Percentiles rank a stretch among this genome's conserved stretches.
Evolutionary conservation across 2,888 invertebrate species (phyloP).

Genomic region (Luffia ferchaultella): DNA sequence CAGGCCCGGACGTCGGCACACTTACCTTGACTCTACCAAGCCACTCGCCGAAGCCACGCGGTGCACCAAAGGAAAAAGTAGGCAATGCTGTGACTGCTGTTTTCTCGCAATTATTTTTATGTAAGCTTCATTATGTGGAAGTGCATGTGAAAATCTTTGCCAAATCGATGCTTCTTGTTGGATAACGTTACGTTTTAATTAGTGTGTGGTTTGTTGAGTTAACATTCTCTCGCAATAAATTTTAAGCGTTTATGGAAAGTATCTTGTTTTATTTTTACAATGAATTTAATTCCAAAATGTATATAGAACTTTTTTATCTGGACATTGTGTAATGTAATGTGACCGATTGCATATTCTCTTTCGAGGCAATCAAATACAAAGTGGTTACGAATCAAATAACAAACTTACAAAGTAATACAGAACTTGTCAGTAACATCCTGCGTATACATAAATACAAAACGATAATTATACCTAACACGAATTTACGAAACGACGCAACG

Average conservation of each 20-base stretch:
- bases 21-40: constrained; percentile 62
- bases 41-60: constrained; percentile 26
- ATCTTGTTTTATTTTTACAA: no score
- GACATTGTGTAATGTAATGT: no score
- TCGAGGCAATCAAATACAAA: no score
- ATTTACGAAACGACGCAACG: no score
- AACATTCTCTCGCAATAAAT: background rate
- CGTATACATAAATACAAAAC: no score
- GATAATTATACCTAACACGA: no score
- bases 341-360: no score
- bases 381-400: no score
- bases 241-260: background rate
- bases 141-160: constrained; percentile 11
- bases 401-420: no score
- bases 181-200: constrained; percentile 2
- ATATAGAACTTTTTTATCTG: no score
- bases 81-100: constrained; percentile 29
- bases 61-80: constrained; percentile 47
- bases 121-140: constrained; percentile 19
- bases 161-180: constrained; percentile 4
- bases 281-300: no score
- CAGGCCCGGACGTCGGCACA: constrained; percentile 62
- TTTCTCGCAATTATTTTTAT: constrained; percentile 31
- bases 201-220: background rate
- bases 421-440: no score